Evolutionary conservation across 2,888 invertebrate genomes (phyloP).

Genomic region (Latrodectus hesperus): DNA sequence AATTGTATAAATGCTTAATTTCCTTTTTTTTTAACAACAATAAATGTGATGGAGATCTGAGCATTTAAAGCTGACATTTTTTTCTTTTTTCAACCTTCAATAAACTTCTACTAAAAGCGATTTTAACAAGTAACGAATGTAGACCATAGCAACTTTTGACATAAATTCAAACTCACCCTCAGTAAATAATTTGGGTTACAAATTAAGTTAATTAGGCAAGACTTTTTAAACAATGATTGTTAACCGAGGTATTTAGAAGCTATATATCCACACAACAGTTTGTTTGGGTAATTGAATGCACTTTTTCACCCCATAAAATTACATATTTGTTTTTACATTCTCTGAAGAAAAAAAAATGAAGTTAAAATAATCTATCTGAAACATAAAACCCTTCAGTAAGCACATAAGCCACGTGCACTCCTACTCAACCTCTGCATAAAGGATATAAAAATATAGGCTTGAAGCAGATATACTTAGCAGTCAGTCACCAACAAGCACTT

Average conservation of each 20-base stretch:
- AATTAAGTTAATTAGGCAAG: slow-evolving; percentile 29
- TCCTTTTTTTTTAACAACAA: slow-evolving; percentile 23
- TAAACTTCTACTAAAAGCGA: slow-evolving; percentile 61
- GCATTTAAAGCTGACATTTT: slow-evolving; percentile 14
- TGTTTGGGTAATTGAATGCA: background rate
- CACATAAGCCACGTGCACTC: slow-evolving; percentile 64
- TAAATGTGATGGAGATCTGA: slow-evolving; percentile 11
- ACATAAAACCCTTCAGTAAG: slow-evolving; percentile 59
- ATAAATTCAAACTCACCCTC: slow-evolving; percentile 7
- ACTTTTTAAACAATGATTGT: slow-evolving; percentile 53
- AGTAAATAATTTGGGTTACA: background rate
- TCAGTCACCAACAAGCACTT: slow-evolving; percentile 62
- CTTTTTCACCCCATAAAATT: background rate
- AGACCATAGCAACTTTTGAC: slow-evolving; percentile 35
- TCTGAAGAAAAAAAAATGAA: slow-evolving; percentile 48
- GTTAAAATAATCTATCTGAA: slow-evolving; percentile 66
- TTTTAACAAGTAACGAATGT: slow-evolving; percentile 66
- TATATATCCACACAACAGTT: background rate
- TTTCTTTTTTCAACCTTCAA: slow-evolving; percentile 36
- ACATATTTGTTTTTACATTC: slow-evolving; percentile 9
- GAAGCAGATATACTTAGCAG: slow-evolving; percentile 68
- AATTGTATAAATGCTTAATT: slow-evolving; percentile 41
- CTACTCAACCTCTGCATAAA: slow-evolving; percentile 66
- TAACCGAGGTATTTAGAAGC: slow-evolving; percentile 53
- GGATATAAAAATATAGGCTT: slow-evolving; percentile 70